A percentile compares a stretch with the other conserved stretches of the same genome.
These are phyloP conservation scores for Oreamnos americanus DNA, from an alignment of 2,113 vertebrate genomes.

Conservation along the genomic window DNA sequence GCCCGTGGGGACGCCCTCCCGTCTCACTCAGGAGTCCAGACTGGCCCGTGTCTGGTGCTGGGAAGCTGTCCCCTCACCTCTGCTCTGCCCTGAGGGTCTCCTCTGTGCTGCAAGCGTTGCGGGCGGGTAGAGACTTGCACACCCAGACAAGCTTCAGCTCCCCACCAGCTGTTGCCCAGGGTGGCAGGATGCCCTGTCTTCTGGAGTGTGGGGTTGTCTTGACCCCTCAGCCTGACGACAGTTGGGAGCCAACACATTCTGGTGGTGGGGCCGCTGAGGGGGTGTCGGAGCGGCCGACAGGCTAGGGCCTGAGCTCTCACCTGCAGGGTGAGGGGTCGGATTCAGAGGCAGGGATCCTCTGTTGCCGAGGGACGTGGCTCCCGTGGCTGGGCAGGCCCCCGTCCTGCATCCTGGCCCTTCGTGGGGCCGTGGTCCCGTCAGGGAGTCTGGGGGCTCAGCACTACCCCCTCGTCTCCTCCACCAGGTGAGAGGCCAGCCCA, in stretches of 20 bases:
- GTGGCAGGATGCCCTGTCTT: accelerated
- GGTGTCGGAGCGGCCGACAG: accelerated
- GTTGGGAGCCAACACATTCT: accelerated
- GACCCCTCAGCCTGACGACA: accelerated
- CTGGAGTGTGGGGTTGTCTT: accelerated
- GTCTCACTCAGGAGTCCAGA: background rate
- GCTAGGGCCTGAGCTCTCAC: background rate
- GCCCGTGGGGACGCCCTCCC: accelerated
- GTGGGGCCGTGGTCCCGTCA: accelerated
- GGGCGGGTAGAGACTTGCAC: accelerated
- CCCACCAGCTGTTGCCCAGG: background rate
- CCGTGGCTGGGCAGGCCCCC: background rate
- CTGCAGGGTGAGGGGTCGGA: background rate
- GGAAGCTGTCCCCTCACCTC: accelerated
- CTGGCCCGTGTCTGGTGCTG: accelerated
- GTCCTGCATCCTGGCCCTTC: accelerated
- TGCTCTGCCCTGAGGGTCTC: background rate
- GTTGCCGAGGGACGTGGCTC: accelerated
- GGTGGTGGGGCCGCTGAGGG: accelerated
- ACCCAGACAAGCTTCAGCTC: too few species aligned
- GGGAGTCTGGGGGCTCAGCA: background rate
- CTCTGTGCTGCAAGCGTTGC: accelerated
- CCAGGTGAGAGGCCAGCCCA: background rate
- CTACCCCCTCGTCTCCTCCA: too few species aligned
- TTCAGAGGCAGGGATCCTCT: background rate